These are phyloP conservation scores for Drosophila borborema DNA, from an alignment of 2,888 invertebrate species.

Conservation along the genomic window DNA sequence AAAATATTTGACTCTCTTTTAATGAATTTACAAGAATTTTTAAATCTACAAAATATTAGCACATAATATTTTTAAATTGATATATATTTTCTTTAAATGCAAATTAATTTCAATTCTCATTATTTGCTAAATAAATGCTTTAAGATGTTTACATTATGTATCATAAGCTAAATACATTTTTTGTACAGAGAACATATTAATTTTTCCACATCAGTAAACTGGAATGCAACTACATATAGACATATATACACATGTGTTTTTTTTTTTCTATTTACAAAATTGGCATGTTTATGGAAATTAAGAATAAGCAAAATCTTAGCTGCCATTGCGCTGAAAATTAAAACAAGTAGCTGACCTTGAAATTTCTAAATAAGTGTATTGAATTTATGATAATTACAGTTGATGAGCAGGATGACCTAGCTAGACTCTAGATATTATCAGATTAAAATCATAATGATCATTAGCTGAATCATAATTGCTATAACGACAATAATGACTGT, in stretches of 20 bases:
- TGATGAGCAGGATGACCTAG: no score
- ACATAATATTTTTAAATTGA: not conserved
- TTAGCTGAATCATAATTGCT: no score
- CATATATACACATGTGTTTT: not conserved
- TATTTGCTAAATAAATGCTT: not conserved
- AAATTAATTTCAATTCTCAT: not conserved
- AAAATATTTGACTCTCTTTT: not conserved
- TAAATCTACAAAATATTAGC: no score
- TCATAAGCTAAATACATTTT: not conserved
- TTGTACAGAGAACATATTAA: not conserved
- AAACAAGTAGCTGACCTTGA: no score
- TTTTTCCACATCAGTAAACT: not conserved
- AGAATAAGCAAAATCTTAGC: no score
- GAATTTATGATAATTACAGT: no score
- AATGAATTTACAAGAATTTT: not conserved
- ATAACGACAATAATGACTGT: no score
- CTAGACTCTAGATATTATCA: no score
- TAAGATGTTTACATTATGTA: not conserved
- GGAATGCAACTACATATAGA: not conserved
- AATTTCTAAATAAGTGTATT: no score
- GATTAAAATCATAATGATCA: no score
- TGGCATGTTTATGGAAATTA: not conserved
- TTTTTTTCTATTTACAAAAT: not conserved
- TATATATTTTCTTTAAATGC: not conserved
- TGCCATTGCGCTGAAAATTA: no score